phyloP scores from a whole-genome alignment of 1,140 invertebrate species.

The Hylaeus anthracinus region DNA sequence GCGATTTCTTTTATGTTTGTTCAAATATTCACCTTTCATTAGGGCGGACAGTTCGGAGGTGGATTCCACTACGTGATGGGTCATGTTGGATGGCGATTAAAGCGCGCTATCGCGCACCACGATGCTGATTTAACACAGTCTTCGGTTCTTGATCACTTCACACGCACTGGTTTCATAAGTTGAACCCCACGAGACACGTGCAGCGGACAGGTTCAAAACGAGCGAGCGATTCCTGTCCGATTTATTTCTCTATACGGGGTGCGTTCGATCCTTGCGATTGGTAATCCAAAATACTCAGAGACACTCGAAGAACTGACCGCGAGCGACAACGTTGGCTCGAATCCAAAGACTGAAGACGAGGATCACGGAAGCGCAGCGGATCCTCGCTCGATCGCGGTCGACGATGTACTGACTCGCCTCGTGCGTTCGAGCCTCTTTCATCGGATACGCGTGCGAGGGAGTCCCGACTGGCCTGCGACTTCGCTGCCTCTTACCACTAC shows the following conservation, averaged over 20 bases:
- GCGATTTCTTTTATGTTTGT: too few relatives aligned
- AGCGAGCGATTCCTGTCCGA: too few relatives aligned
- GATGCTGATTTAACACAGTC: slow-evolving; percentile 31
- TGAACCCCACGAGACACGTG: slow-evolving; percentile 37
- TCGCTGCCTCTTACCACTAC: slow-evolving; percentile 31
- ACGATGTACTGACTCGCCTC: slow-evolving; percentile 64
- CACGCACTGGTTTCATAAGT: slow-evolving; percentile 28
- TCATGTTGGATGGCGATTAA: slow-evolving; percentile 52
- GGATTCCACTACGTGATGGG: slow-evolving; percentile 70
- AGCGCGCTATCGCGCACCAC: slow-evolving; percentile 21
- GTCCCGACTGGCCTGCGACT: slow-evolving; percentile 53
- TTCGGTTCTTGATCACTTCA: slow-evolving; percentile 41
- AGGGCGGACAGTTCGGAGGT: slow-evolving; percentile 70
- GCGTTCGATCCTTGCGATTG: neutral
- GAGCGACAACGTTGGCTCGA: neutral
- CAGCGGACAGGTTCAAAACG: neutral
- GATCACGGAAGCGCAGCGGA: neutral
- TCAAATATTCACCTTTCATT: slow-evolving; percentile 72
- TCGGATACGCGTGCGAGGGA: slow-evolving; percentile 61
- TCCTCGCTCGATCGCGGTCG: slow-evolving; percentile 58
- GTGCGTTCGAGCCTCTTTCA: slow-evolving; percentile 57
- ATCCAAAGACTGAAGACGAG: neutral
- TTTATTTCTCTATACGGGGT: neutral
- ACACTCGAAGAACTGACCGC: neutral
- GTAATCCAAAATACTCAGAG: neutral